Base-by-base conservation (phyloP, 1,140 invertebrate species). In the Notospermus geniculatus region DNA sequence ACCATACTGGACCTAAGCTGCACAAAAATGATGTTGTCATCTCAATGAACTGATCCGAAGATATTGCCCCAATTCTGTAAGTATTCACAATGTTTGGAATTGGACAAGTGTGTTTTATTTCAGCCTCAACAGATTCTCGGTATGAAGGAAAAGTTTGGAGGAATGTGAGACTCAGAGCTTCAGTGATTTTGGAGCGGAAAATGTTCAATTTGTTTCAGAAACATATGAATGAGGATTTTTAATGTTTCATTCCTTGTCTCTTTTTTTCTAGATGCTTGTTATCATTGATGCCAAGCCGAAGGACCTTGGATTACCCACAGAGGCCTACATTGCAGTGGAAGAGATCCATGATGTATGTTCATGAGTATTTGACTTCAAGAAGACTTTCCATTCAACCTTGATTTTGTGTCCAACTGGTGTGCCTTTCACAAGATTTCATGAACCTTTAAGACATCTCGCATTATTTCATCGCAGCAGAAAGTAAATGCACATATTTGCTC, bases 251-350 rank as follows among this genome's bases (percentile, higher is more conserved):
- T n/a, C n/a, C n/a, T n/a, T n/a, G n/a, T n/a, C 66, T 66, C 19
- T 52, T 60, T 55, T 63, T 29, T 64, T 70, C 27, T 62, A 83
- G 81, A 80, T 99, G 13, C 84, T 99, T 56, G 95, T 99, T 2
- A 97, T 99, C 56, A 98, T 99, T 79, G 96, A 98, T 86, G 96
- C 96, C 2, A 97, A 98, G 82, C 95, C 95, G 2, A 96, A 96
- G 83, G 94, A 98, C 80, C 84, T 98, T 55, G 97, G 96, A 45
- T 85, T 99, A 62, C 97, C 97, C 27, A 99, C 97, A 46, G 97
- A 99, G 84, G 97, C 97, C 28, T 99, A 99, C 79, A 90, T 93
- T 83, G 92, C 95, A 66, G 92, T 99, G 4, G 97, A 99, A 84
- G 97, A 99, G 85, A 94, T 99, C 50, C 96, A 98, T 81, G 95